Base-by-base conservation (phyloP, 2,888 invertebrate species). In the Caprella mutica region DNA sequence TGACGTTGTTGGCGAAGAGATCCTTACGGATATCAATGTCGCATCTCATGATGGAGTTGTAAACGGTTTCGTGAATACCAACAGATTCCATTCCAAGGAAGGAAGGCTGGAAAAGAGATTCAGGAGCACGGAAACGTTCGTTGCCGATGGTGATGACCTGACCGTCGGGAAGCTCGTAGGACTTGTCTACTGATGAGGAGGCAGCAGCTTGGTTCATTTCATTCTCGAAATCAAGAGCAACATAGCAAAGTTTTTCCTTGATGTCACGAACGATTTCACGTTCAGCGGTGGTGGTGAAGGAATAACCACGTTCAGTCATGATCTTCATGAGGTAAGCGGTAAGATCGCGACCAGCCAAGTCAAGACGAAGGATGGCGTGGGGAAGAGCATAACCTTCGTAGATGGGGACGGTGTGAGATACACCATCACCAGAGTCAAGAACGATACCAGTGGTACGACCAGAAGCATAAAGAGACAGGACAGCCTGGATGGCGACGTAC, bases 391-490 rank as follows among this genome's bases (percentile, higher is more conserved):
- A n/a, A n/a, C n/a, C n/a, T n/a, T n/a, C n/a, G n/a, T n/a, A n/a
- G n/a, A n/a, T n/a, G n/a, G n/a, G n/a, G n/a, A 89, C 89, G 63
- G 87, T 89, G 81, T 90, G 90, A 63, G 88, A 86, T 52, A 91
- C 90, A 76, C 90, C 90, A 77, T 91, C 90, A 69, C 90, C 90
- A 65, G 86, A 86, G 77, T 90, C 90, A 72, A 90, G 78, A 67
- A 90, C 90, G 72, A 91, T 88, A 76, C 90, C 91, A 68, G 90
- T 90, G 77, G 90, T 91, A 78, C 90, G 85, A 72, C 90, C 91
- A 73, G 90, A 90, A 65, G 91, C 91, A 76, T 91, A 91, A 72
- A 91, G 78, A 21, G n/a, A n/a, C n/a, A n/a, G n/a, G n/a, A n/a
- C n/a, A n/a, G n/a, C n/a, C n/a, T n/a, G n/a, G n/a, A n/a, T n/a